Conservation (phyloP, 2,888 invertebrate genomes). For the Teleogryllus oceanicus region DNA sequence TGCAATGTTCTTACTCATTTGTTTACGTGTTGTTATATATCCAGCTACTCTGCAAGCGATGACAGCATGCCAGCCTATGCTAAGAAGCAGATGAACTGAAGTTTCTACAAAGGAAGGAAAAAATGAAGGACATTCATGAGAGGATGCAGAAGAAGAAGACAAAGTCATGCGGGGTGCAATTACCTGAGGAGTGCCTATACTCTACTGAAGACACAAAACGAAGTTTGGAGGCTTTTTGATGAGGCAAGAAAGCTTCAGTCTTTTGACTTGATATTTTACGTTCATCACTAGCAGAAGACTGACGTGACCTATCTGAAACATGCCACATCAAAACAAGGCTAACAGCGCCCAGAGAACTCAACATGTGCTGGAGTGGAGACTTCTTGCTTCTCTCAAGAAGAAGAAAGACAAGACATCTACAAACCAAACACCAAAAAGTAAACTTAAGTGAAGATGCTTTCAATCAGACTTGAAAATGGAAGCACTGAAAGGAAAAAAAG, state of each 20-base stretch:
- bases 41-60: too few relatives aligned
- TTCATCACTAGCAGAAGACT: slow-evolving; percentile 57
- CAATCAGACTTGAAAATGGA: neutral
- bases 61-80: neutral
- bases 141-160: neutral
- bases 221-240: slow-evolving; percentile 64
- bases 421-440: neutral
- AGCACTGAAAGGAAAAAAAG: neutral
- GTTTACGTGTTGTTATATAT: too few relatives aligned
- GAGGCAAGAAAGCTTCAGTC: slow-evolving; percentile 48
- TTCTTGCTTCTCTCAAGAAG: neutral
- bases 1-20: too few relatives aligned
- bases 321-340: slow-evolving; percentile 46
- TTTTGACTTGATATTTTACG: slow-evolving; percentile 48
- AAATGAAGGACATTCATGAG: neutral
- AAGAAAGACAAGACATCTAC: neutral
- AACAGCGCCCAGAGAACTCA: neutral
- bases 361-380: neutral
- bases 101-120: neutral
- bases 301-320: slow-evolving; percentile 60
- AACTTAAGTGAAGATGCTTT: neutral
- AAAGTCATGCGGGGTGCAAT: slow-evolving; percentile 20
- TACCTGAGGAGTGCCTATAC: slow-evolving; percentile 74
- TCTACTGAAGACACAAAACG: slow-evolving; percentile 80
- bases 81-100: slow-evolving; percentile 10